phyloP scores from a whole-genome alignment of 2,113 vertebrate genomes.

The Tupaia chinensis region DNA sequence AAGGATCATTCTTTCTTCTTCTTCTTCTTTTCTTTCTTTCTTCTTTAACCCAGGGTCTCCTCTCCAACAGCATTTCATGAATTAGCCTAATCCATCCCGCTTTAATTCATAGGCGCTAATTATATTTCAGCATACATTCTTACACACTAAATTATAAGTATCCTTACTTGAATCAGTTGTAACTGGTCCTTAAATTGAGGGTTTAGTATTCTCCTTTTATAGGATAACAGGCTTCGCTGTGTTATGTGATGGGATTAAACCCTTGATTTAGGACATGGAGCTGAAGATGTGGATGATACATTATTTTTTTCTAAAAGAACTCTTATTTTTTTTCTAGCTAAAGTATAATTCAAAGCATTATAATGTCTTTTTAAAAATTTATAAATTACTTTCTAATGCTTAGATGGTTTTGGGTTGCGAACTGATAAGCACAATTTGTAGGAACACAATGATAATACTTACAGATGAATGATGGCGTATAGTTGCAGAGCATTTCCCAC shows the following conservation, averaged over 20 bases:
- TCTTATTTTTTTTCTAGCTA: constrained; percentile 31
- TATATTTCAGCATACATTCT: constrained; percentile 86
- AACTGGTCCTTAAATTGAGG: constrained; percentile 85
- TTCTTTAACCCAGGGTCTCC: constrained; percentile 68
- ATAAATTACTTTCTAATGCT: not conserved
- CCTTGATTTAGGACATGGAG: constrained; percentile 67
- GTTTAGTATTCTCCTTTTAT: constrained; percentile 82
- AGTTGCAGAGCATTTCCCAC: constrained; percentile 25
- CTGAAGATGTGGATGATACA: constrained; percentile 61
- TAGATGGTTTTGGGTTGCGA: constrained; percentile 16
- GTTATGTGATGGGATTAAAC: constrained; percentile 83
- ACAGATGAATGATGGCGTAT: constrained; percentile 1
- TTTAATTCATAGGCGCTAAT: constrained; percentile 86
- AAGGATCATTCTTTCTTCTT: constrained; percentile 89
- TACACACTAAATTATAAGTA: constrained; percentile 84
- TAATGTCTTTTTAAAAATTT: constrained; percentile 61
- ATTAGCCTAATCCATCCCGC: constrained; percentile 85
- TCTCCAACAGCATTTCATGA: constrained; percentile 84
- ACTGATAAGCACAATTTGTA: constrained; percentile 45
- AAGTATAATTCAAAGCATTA: constrained; percentile 70
- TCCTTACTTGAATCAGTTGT: constrained; percentile 86
- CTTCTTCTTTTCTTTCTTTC: not conserved
- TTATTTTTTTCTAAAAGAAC: constrained; percentile 20
- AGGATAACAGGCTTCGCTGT: constrained; percentile 83
- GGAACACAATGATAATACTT: constrained; percentile 11